Evolutionary conservation across 2,888 invertebrate genomes (phyloP).

Genomic region (Eucriotettix oculatus): DNA sequence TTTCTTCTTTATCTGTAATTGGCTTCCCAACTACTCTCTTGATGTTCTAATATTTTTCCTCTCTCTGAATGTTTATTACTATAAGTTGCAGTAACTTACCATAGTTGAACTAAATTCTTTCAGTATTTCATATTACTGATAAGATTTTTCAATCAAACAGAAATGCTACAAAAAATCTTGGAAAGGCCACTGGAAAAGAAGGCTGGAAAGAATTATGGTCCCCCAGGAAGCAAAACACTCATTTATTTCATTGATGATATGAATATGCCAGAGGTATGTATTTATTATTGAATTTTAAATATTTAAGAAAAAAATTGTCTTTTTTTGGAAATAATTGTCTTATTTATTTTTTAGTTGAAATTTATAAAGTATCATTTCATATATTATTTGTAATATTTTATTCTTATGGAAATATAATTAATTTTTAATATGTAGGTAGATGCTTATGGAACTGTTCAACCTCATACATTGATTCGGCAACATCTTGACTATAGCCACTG

Average conservation of each 20-base stretch:
- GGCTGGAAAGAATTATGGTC: constrained; percentile 87
- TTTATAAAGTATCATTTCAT: too few relatives aligned
- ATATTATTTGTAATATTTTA: not conserved
- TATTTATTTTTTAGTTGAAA: too few relatives aligned
- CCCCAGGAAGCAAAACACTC: constrained; percentile 83
- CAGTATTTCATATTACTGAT: too few relatives aligned
- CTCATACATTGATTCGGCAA: constrained; percentile 87
- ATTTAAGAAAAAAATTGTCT: not conserved
- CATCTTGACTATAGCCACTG: constrained; percentile 93
- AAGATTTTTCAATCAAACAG: constrained; percentile 13
- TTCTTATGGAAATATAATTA: not conserved
- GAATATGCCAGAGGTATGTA: constrained; percentile 92
- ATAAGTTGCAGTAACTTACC: too few relatives aligned
- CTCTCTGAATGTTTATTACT: too few relatives aligned
- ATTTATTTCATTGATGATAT: constrained; percentile 94
- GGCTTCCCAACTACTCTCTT: too few relatives aligned
- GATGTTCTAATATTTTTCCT: too few relatives aligned
- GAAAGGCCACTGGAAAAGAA: constrained; percentile 94
- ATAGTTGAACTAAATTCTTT: too few relatives aligned
- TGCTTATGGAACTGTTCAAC: constrained; percentile 86
- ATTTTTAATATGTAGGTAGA: constrained; percentile 33
- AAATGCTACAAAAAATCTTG: constrained; percentile 81
- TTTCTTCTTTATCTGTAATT: too few relatives aligned
- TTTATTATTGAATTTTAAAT: not conserved
- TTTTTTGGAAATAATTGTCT: too few relatives aligned